A percentile compares a stretch with the other conserved stretches of the same genome.
Conservation (phyloP, 2,797 vertebrate species). For the Pseudochromis fuscus region DNA sequence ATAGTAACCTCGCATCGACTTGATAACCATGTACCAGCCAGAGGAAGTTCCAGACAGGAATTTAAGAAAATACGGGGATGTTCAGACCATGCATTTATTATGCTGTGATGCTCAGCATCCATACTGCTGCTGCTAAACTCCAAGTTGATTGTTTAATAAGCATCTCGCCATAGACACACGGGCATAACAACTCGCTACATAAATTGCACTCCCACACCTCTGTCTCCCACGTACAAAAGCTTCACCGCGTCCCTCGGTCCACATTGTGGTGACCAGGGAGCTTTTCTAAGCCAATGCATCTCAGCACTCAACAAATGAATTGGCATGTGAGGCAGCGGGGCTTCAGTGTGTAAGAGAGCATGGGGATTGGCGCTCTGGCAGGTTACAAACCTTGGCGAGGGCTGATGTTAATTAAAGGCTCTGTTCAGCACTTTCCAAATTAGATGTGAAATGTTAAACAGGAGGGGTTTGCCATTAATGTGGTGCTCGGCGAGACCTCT, state of each 20-base stretch:
- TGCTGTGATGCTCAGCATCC: not conserved
- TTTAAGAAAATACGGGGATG: not conserved
- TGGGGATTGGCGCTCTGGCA: slow-evolving; percentile 32
- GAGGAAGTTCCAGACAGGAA: not conserved
- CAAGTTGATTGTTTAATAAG: slow-evolving; percentile 34
- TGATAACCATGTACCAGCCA: not conserved
- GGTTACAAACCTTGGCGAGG: slow-evolving; percentile 62
- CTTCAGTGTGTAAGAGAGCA: slow-evolving; percentile 16
- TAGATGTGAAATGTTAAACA: slow-evolving; percentile 80
- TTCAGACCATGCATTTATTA: slow-evolving; percentile 1
- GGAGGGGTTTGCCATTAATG: slow-evolving; percentile 61
- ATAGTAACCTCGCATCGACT: slow-evolving; percentile 27
- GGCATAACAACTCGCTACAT: slow-evolving; percentile 37
- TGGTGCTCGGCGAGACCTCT: slow-evolving; percentile 39
- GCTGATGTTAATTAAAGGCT: slow-evolving; percentile 79
- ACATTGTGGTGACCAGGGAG: slow-evolving; percentile 38
- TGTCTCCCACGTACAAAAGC: slow-evolving; percentile 40
- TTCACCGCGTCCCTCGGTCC: slow-evolving; percentile 51
- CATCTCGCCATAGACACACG: slow-evolving; percentile 20
- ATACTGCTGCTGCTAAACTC: slow-evolving; percentile 15
- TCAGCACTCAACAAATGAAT: slow-evolving; percentile 66
- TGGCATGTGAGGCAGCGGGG: slow-evolving; percentile 46
- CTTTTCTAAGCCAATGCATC: slow-evolving; percentile 48
- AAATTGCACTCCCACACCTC: slow-evolving; percentile 45
- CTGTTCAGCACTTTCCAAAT: slow-evolving; percentile 79